Conservation (phyloP, 2,113 vertebrate species). For the Polypterus bichir region DNA sequence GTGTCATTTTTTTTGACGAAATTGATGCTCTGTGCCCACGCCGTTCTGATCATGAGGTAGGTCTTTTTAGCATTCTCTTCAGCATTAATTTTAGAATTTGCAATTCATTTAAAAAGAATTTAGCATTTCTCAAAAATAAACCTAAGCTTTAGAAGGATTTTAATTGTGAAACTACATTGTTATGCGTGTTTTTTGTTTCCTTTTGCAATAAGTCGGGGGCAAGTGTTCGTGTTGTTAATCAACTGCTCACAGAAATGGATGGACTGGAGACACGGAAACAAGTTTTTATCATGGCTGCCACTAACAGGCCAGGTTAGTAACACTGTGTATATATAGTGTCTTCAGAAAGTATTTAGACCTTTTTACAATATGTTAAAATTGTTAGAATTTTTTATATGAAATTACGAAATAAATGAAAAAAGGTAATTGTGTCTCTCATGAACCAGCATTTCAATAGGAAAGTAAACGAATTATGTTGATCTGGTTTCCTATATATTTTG, state of each 20-base stretch:
- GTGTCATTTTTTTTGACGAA: slow-evolving; percentile 97
- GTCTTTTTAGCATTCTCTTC: slow-evolving; percentile 4
- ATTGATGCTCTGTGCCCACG: slow-evolving; percentile 88
- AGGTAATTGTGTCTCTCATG: no score
- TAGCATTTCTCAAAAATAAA: no score
- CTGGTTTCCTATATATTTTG: no score
- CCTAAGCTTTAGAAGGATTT: not conserved
- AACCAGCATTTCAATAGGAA: no score
- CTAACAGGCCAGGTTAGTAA: slow-evolving; percentile 80
- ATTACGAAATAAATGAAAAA: no score
- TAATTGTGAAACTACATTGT: not conserved
- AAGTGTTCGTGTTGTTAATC: slow-evolving; percentile 85
- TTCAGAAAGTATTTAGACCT: no score
- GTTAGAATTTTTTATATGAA: no score
- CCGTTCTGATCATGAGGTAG: slow-evolving; percentile 82
- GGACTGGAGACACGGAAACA: slow-evolving; percentile 75
- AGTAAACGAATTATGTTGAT: no score
- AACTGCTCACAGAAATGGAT: slow-evolving; percentile 95
- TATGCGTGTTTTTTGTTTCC: slow-evolving; percentile 2
- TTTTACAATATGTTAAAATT: no score
- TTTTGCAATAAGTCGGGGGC: slow-evolving; percentile 60
- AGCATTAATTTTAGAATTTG: no score
- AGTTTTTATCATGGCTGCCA: slow-evolving; percentile 94
- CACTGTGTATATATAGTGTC: no score
- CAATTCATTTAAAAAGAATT: no score